Conservation (phyloP, 2,888 invertebrate species). For the Ephialtes manifestator region DNA sequence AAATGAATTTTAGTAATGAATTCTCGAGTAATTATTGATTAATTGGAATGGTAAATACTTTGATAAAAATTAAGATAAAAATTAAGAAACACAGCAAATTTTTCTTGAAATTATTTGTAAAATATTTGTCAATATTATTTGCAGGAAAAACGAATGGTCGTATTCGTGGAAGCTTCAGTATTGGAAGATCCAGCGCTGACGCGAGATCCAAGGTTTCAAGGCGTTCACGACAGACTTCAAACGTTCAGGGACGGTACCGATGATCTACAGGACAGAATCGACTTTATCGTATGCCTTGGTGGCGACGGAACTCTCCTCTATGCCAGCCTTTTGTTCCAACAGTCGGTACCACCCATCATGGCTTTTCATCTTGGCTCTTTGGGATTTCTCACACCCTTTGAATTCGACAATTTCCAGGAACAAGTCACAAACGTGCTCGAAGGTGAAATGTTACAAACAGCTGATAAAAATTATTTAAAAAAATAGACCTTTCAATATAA, state of each 20-base stretch:
- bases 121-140: conserved; percentile 75
- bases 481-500: no score
- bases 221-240: conserved; percentile 94
- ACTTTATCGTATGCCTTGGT: conserved; percentile 98
- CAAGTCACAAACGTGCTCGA: conserved; percentile 97
- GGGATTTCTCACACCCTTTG: conserved; percentile 98
- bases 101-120: background rate
- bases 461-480: background rate
- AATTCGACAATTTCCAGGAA: conserved; percentile 97
- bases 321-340: conserved; percentile 97
- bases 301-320: conserved; percentile 99
- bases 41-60: no score
- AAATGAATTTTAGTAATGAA: no score
- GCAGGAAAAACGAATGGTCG: conserved; percentile 98
- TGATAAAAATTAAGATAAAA: background rate
- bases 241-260: conserved; percentile 95
- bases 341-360: conserved; percentile 99
- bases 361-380: conserved; percentile 98
- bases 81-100: no score
- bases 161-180: conserved; percentile 97
- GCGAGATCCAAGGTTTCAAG: conserved; percentile 91
- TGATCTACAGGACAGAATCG: conserved; percentile 97
- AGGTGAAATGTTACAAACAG: conserved; percentile 87
- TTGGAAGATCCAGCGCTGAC: conserved; percentile 93
- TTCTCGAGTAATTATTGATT: no score